A percentile compares a stretch with the other conserved stretches of the same genome.
These are phyloP conservation scores for Bombus difficillimus DNA, from an alignment of 1,140 invertebrate species.

Conservation along the genomic window DNA sequence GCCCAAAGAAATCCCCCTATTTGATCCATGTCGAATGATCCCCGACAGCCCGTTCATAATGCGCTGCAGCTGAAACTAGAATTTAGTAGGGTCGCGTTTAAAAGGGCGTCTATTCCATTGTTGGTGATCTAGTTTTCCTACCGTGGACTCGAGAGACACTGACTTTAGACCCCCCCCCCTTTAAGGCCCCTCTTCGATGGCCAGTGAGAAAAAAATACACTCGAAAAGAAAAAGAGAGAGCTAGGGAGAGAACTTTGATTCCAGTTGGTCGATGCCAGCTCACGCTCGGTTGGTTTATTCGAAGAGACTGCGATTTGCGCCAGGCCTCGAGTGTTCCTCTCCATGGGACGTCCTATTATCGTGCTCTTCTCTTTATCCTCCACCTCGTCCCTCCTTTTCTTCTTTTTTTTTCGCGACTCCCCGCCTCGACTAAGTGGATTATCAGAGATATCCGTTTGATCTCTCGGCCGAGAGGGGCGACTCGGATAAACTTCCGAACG, in stretches of 20 bases:
- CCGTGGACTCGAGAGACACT: neutral
- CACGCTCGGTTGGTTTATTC: slow-evolving; percentile 51
- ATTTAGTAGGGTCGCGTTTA: slow-evolving; percentile 5
- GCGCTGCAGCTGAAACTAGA: slow-evolving; percentile 75
- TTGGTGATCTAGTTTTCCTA: slow-evolving; percentile 29
- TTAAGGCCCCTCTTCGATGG: neutral
- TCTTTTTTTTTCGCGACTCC: slow-evolving; percentile 41
- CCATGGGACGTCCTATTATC: slow-evolving; percentile 63
- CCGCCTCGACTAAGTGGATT: slow-evolving; percentile 66
- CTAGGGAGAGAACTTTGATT: slow-evolving; percentile 24
- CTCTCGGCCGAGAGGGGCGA: slow-evolving; percentile 53
- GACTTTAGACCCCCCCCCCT: slow-evolving; percentile 12
- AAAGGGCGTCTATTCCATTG: slow-evolving; percentile 29
- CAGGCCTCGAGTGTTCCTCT: slow-evolving; percentile 49
- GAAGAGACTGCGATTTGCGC: slow-evolving; percentile 57
- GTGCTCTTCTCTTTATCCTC: slow-evolving; percentile 31
- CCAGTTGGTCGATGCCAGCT: slow-evolving; percentile 47
- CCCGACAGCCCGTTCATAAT: slow-evolving; percentile 76
- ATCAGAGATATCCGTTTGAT: slow-evolving; percentile 73
- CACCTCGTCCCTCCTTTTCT: neutral
- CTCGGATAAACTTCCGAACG: slow-evolving; percentile 60
- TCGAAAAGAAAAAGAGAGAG: too few species aligned
- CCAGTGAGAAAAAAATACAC: neutral
- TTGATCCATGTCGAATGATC: slow-evolving; percentile 74
- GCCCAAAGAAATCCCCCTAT: slow-evolving; percentile 59